Percentiles rank a stretch among this genome's conserved stretches.
These are phyloP conservation scores for Tromatobia lineatoria DNA, from an alignment of 2,888 invertebrate genomes.

Conservation along the genomic window DNA sequence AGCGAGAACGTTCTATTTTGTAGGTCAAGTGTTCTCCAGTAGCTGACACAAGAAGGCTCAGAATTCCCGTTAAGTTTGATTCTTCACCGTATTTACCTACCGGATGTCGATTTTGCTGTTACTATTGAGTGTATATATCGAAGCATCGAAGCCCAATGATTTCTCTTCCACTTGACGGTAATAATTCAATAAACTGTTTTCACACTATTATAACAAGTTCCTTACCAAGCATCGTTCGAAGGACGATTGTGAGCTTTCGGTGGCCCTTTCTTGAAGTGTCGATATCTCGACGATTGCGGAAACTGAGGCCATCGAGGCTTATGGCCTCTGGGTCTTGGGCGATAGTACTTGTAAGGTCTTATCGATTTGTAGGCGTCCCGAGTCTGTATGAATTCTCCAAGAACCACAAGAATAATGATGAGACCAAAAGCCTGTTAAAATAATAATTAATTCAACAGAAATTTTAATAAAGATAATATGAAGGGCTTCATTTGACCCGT, in stretches of 20 bases:
- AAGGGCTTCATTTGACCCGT: not conserved
- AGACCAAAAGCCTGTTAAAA: slow-evolving; percentile 63
- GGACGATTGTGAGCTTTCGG: slow-evolving; percentile 64
- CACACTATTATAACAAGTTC: not conserved
- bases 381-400: slow-evolving; percentile 72
- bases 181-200: slow-evolving; percentile 16
- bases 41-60: slow-evolving; percentile 26
- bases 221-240: slow-evolving; percentile 46
- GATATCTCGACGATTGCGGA: slow-evolving; percentile 71
- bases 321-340: slow-evolving; percentile 65
- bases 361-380: slow-evolving; percentile 72
- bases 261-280: slow-evolving; percentile 67
- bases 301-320: slow-evolving; percentile 66
- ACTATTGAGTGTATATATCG: slow-evolving; percentile 15
- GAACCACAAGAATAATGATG: slow-evolving; percentile 69
- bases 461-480: not conserved
- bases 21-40: slow-evolving; percentile 28
- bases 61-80: slow-evolving; percentile 23
- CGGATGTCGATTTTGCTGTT: slow-evolving; percentile 41
- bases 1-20: slow-evolving; percentile 34
- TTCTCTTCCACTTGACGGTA: slow-evolving; percentile 1
- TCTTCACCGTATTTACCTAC: slow-evolving; percentile 31
- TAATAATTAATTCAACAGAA: slow-evolving; percentile 51
- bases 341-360: slow-evolving; percentile 75
- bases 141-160: slow-evolving; percentile 9